Conservation (phyloP, 1,140 invertebrate species). For the Campoletis sonorensis region DNA sequence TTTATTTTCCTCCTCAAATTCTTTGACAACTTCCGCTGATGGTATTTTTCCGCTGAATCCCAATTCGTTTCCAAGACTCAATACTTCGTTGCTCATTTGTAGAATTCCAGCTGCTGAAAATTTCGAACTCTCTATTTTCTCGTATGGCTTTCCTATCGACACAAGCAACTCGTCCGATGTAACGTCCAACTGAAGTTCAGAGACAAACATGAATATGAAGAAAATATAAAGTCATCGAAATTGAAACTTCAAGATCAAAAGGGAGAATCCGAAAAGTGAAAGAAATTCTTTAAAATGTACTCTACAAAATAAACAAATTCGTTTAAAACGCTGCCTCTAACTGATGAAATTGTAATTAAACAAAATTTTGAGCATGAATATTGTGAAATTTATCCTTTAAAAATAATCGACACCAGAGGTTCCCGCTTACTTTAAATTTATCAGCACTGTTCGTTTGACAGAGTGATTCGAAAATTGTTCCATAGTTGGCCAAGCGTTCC, state of each 20-base stretch:
- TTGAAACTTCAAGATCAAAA: no score
- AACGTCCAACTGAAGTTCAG: constrained; percentile 53
- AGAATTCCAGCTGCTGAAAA: constrained; percentile 66
- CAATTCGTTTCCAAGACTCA: constrained; percentile 35
- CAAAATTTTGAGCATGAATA: no score
- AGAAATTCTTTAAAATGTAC: no score
- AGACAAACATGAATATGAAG: not conserved
- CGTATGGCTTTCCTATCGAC: constrained; percentile 63
- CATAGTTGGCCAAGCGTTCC: constrained; percentile 53
- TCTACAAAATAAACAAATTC: no score
- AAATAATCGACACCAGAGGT: not conserved
- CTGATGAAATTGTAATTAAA: no score
- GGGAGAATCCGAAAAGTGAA: no score
- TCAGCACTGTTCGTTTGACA: not conserved
- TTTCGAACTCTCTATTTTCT: constrained; percentile 67
- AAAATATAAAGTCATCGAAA: constrained; percentile 31
- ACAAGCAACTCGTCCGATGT: constrained; percentile 57
- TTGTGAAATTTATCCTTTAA: not conserved
- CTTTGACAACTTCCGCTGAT: constrained; percentile 45
- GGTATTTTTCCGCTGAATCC: constrained; percentile 53
- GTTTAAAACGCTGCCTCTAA: no score
- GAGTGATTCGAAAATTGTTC: not conserved
- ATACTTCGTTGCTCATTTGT: constrained; percentile 52
- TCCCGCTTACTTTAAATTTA: constrained; percentile 53
- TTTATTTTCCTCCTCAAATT: constrained; percentile 49